A percentile compares a stretch with the other conserved stretches of the same genome.
phyloP scores from a whole-genome alignment of 2,113 vertebrate species.

The Mionectes macconnelli region DNA sequence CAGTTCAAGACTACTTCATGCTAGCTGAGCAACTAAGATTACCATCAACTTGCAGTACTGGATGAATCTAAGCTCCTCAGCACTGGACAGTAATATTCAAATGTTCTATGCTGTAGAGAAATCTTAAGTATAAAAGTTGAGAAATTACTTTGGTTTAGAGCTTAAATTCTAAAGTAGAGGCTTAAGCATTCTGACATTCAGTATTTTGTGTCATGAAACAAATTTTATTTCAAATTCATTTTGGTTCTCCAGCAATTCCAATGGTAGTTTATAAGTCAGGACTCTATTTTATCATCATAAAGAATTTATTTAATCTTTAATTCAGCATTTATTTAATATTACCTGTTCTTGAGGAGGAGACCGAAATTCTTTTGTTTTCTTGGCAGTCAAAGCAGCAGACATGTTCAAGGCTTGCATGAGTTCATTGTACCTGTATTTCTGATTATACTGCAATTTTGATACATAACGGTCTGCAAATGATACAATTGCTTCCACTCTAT shows the following conservation, averaged over 20 bases:
- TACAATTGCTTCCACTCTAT: slow-evolving; percentile 93
- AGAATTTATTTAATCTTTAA: background rate
- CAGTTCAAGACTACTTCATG: background rate
- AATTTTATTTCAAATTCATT: background rate
- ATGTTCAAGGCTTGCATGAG: slow-evolving; percentile 96
- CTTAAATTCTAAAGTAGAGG: background rate
- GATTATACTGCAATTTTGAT: slow-evolving; percentile 93
- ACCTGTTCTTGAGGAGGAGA: slow-evolving; percentile 98
- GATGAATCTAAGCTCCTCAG: background rate
- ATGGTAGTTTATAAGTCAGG: background rate
- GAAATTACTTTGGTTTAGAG: background rate
- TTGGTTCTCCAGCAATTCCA: background rate
- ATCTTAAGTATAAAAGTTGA: background rate
- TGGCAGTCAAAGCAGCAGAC: slow-evolving; percentile 95
- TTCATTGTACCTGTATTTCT: slow-evolving; percentile 96
- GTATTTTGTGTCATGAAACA: background rate
- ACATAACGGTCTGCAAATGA: slow-evolving; percentile 93
- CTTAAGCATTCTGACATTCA: background rate
- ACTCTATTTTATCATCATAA: background rate
- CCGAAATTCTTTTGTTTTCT: slow-evolving; percentile 95
- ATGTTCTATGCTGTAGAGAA: background rate
- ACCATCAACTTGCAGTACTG: background rate
- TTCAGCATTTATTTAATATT: background rate
- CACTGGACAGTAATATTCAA: background rate
- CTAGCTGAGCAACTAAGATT: background rate